phyloP scores from a whole-genome alignment of 1,140 invertebrate genomes.

The Ceratina japonica region DNA sequence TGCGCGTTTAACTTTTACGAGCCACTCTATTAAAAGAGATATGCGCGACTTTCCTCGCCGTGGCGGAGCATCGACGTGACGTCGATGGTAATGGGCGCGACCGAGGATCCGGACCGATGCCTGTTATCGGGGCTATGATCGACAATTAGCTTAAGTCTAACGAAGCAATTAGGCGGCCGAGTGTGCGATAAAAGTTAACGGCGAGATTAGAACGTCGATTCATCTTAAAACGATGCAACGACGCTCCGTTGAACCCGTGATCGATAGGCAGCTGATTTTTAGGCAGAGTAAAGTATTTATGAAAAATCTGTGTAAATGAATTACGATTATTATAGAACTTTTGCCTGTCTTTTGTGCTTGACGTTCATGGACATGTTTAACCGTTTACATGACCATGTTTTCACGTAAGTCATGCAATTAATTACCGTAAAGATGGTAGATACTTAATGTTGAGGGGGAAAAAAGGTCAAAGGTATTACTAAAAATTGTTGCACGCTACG shows the following conservation, averaged over 20 bases:
- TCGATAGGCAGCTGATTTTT: neutral
- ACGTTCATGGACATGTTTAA: too few relatives aligned
- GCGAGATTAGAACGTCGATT: neutral
- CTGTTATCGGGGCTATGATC: slow-evolving; percentile 51
- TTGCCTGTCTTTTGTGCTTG: too few relatives aligned
- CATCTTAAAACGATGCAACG: slow-evolving; percentile 15
- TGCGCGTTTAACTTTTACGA: slow-evolving; percentile 41
- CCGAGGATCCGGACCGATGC: slow-evolving; percentile 36
- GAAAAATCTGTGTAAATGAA: too few relatives aligned
- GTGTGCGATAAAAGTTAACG: slow-evolving; percentile 45
- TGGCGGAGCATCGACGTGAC: slow-evolving; percentile 37
- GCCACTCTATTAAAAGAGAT: slow-evolving; percentile 46
- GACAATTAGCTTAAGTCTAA: slow-evolving; percentile 53
- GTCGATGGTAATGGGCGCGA: slow-evolving; percentile 5
- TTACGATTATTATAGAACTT: too few relatives aligned
- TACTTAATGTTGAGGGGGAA: too few relatives aligned
- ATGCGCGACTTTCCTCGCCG: slow-evolving; percentile 5
- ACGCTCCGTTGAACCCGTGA: neutral
- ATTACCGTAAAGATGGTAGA: too few relatives aligned
- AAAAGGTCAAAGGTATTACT: too few relatives aligned
- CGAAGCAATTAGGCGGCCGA: slow-evolving; percentile 47
- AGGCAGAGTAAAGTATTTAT: too few relatives aligned
- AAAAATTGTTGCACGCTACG: too few relatives aligned
- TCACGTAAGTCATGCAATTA: too few relatives aligned
- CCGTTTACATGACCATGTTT: too few relatives aligned